phyloP scores from a whole-genome alignment of 92 coral and sea anemone genomes.

The Montipora capitata region DNA sequence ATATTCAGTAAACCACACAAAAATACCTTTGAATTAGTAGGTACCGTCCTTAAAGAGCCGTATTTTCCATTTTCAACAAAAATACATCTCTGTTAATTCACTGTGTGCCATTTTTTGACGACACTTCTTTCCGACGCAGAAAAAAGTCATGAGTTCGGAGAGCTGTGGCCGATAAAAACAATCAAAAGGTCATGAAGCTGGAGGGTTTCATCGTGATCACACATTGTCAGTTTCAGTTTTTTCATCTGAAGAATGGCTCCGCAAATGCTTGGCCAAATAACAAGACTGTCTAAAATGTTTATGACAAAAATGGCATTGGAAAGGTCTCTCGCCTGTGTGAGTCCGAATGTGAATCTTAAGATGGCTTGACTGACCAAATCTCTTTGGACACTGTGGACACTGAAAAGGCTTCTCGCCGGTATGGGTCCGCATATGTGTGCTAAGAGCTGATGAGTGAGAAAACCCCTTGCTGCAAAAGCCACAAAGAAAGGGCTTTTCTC shows the following conservation, averaged over 20 bases:
- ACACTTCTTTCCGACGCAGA: too few species aligned
- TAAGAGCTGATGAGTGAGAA: conserved; percentile 58
- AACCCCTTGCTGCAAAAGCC: conserved; percentile 54
- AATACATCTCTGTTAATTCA: too few species aligned
- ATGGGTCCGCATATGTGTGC: conserved; percentile 68
- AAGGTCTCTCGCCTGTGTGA: conserved; percentile 65
- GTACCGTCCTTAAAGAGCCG: too few species aligned
- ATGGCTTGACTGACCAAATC: conserved; percentile 65
- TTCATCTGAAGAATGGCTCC: conserved; percentile 21
- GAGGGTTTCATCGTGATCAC: background rate
- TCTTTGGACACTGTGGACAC: conserved; percentile 68
- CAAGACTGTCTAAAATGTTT: conserved; percentile 61
- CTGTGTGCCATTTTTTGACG: too few species aligned
- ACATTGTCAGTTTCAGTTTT: background rate
- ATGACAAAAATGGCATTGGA: conserved; percentile 45
- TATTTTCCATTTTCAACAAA: too few species aligned
- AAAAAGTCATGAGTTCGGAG: too few species aligned
- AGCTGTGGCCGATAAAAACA: too few species aligned
- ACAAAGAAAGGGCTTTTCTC: conserved; percentile 66
- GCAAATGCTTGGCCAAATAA: conserved; percentile 42
- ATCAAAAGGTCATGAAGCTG: too few species aligned
- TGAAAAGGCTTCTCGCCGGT: conserved; percentile 71
- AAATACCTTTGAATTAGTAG: too few species aligned
- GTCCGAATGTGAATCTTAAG: conserved; percentile 61
- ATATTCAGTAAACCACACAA: too few species aligned